Evolutionary conservation across 2,113 vertebrate genomes (phyloP), one percentile per base, ranked within the genome.

Genomic region (Lycocorax pyrrhopterus): DNA sequence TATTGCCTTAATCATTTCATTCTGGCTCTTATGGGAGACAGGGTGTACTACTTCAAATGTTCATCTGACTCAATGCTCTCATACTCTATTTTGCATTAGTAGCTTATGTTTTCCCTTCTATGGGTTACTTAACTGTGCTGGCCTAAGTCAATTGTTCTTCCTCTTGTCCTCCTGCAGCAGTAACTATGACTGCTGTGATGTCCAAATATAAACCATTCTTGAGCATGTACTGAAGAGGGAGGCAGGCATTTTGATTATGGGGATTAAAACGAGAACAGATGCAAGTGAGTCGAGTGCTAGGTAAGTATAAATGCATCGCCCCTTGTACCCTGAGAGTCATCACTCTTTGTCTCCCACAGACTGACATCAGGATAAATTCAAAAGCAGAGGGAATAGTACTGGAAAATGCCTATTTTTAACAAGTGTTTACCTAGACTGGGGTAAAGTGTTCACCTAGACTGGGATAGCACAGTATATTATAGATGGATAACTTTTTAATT

Each of bases 211-310:
- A 91, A 72, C 71, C 22, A 64, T 90, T 91, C 85, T 56, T 88
- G 63, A 77, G 44, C 5, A 7, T 5, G 22, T n/a, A 73, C 27
- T 94, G 71, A 69, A 90, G 51, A 67, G 72, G 47, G 37, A 77
- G 53, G 43, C 59, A 83, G 83, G 56, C 35, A 77, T 88, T 95
- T 86, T 94, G 93, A 94, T 81, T 90, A 71, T 13, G 56, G 26
- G 14, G 26, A 62, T 92, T 93, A 72, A 91, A 91, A 74, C 47
- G 26, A 94, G 68, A 96, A 72, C 30, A 89, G 64, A 90, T 71
- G 43, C 19, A 47, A 91, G 52, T n/a, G 62, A 95, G 59, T 74
- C 1, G 27, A 94, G 44, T 60, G 52, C 67, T 67, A 84, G 64
- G 83, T 90, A 91, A 96, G 89, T 87, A 96, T 46, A 80, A 93